Conservation (phyloP, 2,797 vertebrate species). For the Dipus sagitta region DNA sequence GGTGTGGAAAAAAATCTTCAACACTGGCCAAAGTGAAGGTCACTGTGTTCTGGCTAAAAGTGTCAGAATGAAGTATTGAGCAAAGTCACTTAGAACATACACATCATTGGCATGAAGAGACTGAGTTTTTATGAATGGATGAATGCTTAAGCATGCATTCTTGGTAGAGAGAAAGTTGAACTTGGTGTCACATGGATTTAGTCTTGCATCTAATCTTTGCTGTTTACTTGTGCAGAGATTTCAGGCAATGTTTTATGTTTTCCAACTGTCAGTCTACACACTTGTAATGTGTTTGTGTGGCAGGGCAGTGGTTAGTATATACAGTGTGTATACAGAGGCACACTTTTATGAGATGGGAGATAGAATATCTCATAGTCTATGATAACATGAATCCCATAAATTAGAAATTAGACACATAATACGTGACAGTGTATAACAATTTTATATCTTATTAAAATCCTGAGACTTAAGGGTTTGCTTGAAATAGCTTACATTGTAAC, state of each 20-base stretch:
- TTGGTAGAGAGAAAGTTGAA: not conserved
- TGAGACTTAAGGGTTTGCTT: not conserved
- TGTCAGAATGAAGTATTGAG: not conserved
- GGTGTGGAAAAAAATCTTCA: conserved; percentile 19
- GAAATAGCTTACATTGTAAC: not conserved
- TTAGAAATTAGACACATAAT: not conserved
- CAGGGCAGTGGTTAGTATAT: too few species aligned
- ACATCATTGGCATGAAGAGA: not conserved
- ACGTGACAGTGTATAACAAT: too few species aligned
- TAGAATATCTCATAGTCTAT: not conserved
- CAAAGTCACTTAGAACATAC: not conserved
- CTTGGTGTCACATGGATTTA: not conserved
- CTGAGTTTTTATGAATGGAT: not conserved
- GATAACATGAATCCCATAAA: not conserved
- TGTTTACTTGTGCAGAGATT: not conserved
- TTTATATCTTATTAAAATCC: not conserved
- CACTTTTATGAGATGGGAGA: not conserved
- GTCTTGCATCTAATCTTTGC: not conserved
- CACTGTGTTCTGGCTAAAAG: not conserved
- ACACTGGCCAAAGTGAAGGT: not conserved
- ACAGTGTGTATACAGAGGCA: not conserved
- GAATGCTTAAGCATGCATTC: not conserved
- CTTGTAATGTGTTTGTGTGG: not conserved
- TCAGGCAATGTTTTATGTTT: not conserved
- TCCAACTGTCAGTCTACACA: not conserved